Evolutionary conservation across 2,113 vertebrate species (phyloP).

Genomic region (Lagopus leucura): DNA sequence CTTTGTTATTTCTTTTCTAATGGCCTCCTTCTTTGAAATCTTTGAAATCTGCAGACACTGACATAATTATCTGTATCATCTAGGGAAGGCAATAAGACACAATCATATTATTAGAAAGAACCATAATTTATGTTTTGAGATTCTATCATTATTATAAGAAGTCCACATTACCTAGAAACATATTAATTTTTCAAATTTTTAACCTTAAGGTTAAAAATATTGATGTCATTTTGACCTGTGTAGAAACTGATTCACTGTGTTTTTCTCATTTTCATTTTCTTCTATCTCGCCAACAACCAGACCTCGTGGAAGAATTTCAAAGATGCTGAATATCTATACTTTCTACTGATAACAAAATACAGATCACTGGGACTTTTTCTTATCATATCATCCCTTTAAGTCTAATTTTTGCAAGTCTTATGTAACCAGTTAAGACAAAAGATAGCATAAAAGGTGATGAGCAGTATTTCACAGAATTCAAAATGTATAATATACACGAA

Average conservation of each 20-base stretch:
- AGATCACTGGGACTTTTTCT: neutral
- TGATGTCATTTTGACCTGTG: neutral
- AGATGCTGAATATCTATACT: neutral
- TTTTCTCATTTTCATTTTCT: neutral
- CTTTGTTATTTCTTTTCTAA: neutral
- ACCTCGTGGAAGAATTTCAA: neutral
- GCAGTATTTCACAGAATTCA: neutral
- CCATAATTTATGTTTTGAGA: accelerated
- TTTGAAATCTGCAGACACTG: neutral
- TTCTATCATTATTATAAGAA: neutral
- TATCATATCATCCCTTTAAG: neutral
- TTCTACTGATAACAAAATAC: neutral
- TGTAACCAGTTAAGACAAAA: neutral
- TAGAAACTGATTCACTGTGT: neutral
- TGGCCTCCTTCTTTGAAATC: neutral
- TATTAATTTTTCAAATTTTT: neutral
- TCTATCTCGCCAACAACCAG: neutral
- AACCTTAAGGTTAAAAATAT: neutral
- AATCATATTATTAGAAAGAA: neutral
- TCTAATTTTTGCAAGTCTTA: neutral
- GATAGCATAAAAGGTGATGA: neutral
- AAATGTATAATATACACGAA: neutral
- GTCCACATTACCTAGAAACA: neutral
- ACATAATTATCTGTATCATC: neutral
- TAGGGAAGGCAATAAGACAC: neutral